Conservation (phyloP, 2,113 vertebrate genomes). For the Hemichromis elongatus region DNA sequence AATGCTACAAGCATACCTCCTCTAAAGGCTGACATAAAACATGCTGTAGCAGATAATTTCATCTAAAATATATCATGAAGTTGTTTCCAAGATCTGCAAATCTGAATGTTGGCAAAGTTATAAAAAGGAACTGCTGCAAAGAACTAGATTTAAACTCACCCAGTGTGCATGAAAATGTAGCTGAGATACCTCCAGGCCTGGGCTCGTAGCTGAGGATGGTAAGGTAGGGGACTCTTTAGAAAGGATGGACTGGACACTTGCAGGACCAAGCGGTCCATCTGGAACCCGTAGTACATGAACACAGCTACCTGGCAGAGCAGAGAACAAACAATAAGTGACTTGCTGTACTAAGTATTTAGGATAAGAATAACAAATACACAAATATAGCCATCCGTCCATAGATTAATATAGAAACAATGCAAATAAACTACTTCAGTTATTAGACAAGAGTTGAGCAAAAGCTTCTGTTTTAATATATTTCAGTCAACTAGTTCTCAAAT, state of each 20-base stretch:
- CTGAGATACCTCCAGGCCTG: conserved; percentile 96
- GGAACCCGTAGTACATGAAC: conserved; percentile 90
- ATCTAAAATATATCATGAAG: background rate
- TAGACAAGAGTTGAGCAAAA: background rate
- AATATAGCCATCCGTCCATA: background rate
- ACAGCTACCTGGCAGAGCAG: conserved; percentile 79
- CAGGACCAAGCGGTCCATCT: conserved; percentile 87
- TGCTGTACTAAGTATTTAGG: background rate
- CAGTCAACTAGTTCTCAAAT: background rate
- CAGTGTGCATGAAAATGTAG: conserved; percentile 96
- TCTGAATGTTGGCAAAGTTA: background rate
- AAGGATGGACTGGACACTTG: conserved; percentile 91
- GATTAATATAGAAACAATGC: background rate
- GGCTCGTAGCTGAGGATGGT: conserved; percentile 89
- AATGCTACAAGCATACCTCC: background rate
- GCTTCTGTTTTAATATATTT: background rate
- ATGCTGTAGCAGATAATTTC: background rate
- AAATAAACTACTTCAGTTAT: background rate
- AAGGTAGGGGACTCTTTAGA: conserved; percentile 86
- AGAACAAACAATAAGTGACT: background rate
- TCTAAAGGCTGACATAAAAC: background rate
- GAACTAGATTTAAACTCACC: conserved; percentile 76
- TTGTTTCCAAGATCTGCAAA: background rate
- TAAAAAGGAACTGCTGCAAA: background rate
- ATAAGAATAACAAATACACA: background rate